Percentiles rank a stretch among this genome's conserved stretches.
Evolutionary conservation across 2,113 vertebrate species (phyloP).

Genomic region (Heliornis fulica): DNA sequence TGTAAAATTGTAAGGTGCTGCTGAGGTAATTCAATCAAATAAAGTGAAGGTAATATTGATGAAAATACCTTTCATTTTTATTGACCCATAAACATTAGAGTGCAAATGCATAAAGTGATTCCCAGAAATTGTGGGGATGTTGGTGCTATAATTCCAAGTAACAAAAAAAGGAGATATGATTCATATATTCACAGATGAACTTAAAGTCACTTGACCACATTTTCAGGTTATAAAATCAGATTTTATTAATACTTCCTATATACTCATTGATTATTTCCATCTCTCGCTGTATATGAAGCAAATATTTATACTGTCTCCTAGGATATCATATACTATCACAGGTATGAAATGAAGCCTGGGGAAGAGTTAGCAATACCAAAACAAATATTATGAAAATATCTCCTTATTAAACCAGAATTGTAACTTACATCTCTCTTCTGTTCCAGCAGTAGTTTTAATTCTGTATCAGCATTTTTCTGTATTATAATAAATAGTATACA

Average conservation of each 20-base stretch:
- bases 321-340: background rate
- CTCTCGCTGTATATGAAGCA: background rate
- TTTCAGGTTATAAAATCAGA: background rate
- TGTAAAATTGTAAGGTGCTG: conserved; percentile 38
- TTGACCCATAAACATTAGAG: conserved; percentile 48
- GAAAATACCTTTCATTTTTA: conserved; percentile 57
- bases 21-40: conserved; percentile 58
- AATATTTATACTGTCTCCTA: background rate
- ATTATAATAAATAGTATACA: background rate
- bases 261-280: background rate
- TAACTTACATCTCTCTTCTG: background rate
- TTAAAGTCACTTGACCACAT: background rate
- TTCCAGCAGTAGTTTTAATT: background rate
- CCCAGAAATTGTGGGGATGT: background rate
- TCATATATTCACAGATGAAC: background rate
- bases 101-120: background rate
- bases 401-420: background rate
- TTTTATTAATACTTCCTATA: background rate
- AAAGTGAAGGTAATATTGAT: conserved; percentile 64
- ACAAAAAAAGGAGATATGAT: background rate
- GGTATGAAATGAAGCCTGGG: background rate
- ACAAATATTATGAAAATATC: background rate
- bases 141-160: conserved; percentile 13
- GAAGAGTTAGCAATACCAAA: background rate
- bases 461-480: background rate